These are phyloP conservation scores for Theretra japonica DNA, from an alignment of 2,888 invertebrate species.

Conservation along the genomic window DNA sequence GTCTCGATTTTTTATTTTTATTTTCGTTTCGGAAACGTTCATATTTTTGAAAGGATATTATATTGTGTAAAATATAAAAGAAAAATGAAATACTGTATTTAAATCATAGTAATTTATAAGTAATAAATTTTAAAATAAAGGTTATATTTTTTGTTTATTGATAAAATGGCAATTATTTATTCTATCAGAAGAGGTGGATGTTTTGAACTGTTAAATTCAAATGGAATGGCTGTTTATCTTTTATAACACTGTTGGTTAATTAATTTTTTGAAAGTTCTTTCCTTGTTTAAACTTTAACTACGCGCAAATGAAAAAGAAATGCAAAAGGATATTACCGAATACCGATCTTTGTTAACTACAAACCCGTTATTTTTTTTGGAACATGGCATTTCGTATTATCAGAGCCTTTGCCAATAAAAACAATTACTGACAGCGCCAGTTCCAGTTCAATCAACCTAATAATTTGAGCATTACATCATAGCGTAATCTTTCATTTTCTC, in stretches of 20 bases:
- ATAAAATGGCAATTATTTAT: not conserved
- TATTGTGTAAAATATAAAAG: no score
- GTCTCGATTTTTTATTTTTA: conserved; percentile 46
- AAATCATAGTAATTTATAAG: not conserved
- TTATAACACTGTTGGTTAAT: no score
- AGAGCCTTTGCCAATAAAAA: not conserved
- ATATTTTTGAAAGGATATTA: conserved; percentile 4
- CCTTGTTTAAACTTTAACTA: no score
- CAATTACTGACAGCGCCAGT: not conserved
- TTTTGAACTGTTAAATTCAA: not conserved
- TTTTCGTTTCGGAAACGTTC: conserved; percentile 42
- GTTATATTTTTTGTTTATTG: not conserved
- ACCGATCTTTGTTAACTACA: no score
- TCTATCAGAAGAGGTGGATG: not conserved
- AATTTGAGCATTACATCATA: not conserved
- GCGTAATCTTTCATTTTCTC: not conserved
- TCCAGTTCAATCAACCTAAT: not conserved
- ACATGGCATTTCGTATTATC: not conserved
- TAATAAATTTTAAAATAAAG: not conserved
- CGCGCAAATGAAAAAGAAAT: no score
- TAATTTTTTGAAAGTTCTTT: no score
- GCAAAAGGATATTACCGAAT: no score
- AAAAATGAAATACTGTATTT: not conserved
- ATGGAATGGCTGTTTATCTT: not conserved
- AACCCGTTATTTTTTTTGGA: not conserved